phyloP scores from a whole-genome alignment of 2,113 vertebrate species.

The Brevimyrus niger region DNA sequence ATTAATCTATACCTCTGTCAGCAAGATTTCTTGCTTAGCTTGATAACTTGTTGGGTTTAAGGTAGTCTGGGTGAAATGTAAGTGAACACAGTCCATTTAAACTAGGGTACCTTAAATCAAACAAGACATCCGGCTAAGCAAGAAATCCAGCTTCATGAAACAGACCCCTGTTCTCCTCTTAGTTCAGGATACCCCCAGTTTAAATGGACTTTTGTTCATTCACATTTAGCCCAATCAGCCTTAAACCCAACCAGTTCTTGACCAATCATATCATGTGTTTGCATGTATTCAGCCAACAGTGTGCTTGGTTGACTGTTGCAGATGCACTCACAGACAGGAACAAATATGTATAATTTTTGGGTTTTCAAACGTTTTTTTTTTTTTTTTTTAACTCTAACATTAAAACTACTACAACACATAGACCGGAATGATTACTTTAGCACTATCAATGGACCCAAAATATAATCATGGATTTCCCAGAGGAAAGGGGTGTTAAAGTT shows the following conservation, averaged over 20 bases:
- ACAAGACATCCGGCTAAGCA: not conserved
- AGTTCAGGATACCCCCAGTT: not conserved
- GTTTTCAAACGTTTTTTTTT: not conserved
- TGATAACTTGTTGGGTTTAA: not conserved
- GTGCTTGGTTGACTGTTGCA: not conserved
- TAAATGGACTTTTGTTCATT: not conserved
- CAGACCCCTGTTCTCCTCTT: not conserved
- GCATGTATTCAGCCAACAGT: not conserved
- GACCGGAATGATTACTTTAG: not conserved
- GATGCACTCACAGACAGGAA: not conserved
- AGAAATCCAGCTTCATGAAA: not conserved
- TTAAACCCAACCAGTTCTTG: not conserved
- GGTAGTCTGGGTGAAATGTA: not conserved
- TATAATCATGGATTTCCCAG: not conserved
- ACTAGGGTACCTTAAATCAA: no score
- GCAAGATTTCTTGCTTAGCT: not conserved
- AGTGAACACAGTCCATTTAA: not conserved
- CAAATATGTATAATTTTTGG: not conserved
- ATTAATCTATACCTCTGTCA: not conserved
- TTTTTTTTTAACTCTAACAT: not conserved
- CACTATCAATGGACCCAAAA: not conserved
- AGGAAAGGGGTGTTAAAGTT: not conserved
- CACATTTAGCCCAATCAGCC: not conserved
- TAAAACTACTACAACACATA: not conserved
- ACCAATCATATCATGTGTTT: not conserved